Percentiles rank a stretch among this genome's conserved stretches.
Conservation (phyloP, 2,888 invertebrate species). For the Drosophila tripunctata region DNA sequence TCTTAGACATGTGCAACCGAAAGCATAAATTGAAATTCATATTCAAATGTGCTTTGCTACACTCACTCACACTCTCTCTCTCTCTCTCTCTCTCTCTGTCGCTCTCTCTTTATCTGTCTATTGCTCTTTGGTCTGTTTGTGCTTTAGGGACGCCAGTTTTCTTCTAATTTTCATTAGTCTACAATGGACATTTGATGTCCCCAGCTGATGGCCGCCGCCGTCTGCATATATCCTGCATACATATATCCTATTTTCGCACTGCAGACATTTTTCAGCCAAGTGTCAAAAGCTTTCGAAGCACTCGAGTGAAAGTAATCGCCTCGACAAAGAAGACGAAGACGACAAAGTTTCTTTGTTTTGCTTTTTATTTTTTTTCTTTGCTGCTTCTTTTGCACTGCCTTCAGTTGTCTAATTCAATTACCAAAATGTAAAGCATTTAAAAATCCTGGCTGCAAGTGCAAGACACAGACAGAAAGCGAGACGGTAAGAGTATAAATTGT, state of each 20-base stretch:
- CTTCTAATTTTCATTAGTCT: slow-evolving; percentile 72
- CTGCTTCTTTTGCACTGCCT: too few species aligned
- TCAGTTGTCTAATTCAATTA: slow-evolving; percentile 71
- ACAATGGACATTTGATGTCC: slow-evolving; percentile 55
- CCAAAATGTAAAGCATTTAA: slow-evolving; percentile 27
- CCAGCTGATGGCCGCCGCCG: slow-evolving; percentile 37
- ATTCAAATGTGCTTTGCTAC: slow-evolving; percentile 48
- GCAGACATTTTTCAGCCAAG: slow-evolving; percentile 40
- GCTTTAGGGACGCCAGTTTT: slow-evolving; percentile 62
- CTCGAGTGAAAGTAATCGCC: slow-evolving; percentile 77
- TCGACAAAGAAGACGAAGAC: background rate
- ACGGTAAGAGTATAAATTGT: background rate
- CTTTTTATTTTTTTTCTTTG: slow-evolving; percentile 10
- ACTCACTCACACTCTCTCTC: background rate
- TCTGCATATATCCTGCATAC: slow-evolving; percentile 22
- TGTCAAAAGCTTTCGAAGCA: slow-evolving; percentile 59
- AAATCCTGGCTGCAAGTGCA: background rate
- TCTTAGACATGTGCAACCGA: slow-evolving; percentile 69
- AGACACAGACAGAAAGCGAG: background rate
- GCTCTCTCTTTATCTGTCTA: background rate
- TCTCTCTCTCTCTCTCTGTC: background rate
- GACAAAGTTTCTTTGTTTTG: slow-evolving; percentile 28
- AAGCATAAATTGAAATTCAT: slow-evolving; percentile 75
- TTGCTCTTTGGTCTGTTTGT: slow-evolving; percentile 20
- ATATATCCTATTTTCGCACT: slow-evolving; percentile 22